Evolutionary conservation across 2,888 invertebrate species (phyloP).

Genomic region (Erebia aethiops): DNA sequence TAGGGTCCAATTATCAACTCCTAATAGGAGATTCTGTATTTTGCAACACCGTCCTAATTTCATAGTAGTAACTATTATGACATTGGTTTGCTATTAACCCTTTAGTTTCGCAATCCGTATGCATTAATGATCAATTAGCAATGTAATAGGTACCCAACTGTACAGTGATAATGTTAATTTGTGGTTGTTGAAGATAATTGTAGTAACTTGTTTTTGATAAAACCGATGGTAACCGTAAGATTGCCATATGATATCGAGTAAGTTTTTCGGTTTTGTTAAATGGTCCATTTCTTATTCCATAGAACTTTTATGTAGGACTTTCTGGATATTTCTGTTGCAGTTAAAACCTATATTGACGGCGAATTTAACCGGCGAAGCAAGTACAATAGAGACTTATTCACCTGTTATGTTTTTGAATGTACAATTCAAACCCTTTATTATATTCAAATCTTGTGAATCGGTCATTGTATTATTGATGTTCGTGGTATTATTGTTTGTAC

Average conservation of each 20-base stretch:
- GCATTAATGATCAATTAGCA: slow-evolving; percentile 21
- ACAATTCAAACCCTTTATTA: too few species aligned
- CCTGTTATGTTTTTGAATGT: too few species aligned
- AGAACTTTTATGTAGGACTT: too few species aligned
- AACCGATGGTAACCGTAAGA: background rate
- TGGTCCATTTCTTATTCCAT: too few species aligned
- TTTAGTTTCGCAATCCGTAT: slow-evolving; percentile 18
- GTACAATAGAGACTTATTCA: too few species aligned
- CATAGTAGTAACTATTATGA: slow-evolving; percentile 21
- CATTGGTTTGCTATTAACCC: slow-evolving; percentile 33
- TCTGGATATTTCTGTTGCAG: too few species aligned
- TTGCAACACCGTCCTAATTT: slow-evolving; percentile 28
- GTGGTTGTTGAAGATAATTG: slow-evolving; percentile 1
- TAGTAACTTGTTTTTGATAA: background rate
- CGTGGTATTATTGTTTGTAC: too few species aligned
- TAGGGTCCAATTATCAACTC: slow-evolving; percentile 33
- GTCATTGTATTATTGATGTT: too few species aligned
- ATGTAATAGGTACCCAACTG: background rate
- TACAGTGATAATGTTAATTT: background rate
- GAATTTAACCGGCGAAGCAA: too few species aligned
- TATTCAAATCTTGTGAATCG: too few species aligned
- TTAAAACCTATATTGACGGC: too few species aligned
- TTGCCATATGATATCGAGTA: background rate
- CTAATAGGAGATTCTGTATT: slow-evolving; percentile 25
- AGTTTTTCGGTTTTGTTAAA: background rate